These are phyloP conservation scores for Amiota minor DNA, from an alignment of 2,888 invertebrate species.

Conservation along the genomic window DNA sequence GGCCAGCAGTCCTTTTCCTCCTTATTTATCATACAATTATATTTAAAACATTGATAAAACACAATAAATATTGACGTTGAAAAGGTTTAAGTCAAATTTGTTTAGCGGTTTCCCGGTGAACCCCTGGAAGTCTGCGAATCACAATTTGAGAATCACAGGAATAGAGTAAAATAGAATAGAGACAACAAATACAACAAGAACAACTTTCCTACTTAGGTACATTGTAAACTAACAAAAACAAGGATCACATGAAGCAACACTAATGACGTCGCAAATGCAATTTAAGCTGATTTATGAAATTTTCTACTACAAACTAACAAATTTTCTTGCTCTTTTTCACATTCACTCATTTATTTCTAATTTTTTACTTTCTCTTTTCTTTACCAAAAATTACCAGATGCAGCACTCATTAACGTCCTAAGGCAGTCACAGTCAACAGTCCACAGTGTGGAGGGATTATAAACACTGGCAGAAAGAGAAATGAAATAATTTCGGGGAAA, in stretches of 20 bases:
- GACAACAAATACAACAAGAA: conserved; percentile 16
- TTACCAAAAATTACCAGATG: conserved; percentile 24
- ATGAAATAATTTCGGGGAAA: not conserved
- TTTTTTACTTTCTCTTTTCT: not conserved
- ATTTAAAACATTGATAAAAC: too few relatives aligned
- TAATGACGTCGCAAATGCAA: conserved; percentile 25
- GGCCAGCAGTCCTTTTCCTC: too few relatives aligned
- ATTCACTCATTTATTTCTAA: conserved; percentile 3
- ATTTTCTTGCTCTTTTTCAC: too few relatives aligned
- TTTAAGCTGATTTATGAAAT: conserved; percentile 26
- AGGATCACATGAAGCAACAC: conserved; percentile 6
- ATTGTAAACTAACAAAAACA: not conserved
- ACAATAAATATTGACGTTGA: too few relatives aligned
- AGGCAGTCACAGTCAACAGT: not conserved
- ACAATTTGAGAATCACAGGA: too few relatives aligned
- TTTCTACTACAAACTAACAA: not conserved
- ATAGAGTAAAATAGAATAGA: not conserved
- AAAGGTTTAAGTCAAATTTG: too few relatives aligned
- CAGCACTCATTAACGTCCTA: conserved; percentile 18
- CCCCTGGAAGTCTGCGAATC: too few relatives aligned
- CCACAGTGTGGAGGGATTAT: not conserved
- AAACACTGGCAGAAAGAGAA: not conserved
- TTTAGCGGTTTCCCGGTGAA: too few relatives aligned
- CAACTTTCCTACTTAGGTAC: not conserved
- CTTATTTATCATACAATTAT: too few relatives aligned